Base-by-base conservation (phyloP, 2,888 invertebrate species). In the Mimas tiliae region DNA sequence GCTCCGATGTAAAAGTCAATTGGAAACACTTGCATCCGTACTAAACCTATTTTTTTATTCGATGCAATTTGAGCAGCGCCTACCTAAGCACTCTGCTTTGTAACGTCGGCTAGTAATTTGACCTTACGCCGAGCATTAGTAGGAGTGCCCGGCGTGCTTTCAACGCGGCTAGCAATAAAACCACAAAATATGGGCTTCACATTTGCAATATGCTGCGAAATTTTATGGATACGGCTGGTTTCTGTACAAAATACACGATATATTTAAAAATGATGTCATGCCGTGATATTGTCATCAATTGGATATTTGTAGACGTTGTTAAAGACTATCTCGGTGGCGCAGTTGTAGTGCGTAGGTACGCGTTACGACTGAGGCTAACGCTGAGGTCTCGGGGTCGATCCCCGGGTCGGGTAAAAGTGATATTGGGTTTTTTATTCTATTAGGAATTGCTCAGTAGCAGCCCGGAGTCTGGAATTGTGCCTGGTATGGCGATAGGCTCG, bases 91-190 rank as follows among this genome's bases (percentile, higher is more conserved):
- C 81, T 83, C 68, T 75, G 73, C 80, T 78, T 79, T 73, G 82
- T 77, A 76, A 75, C 80, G 74, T 77, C 70, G 77, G 81, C 82
- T 76, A 83, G 89, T 90, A 90, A 90, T 90, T 90, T 89, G 89
- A 90, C 86, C 90, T 87, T 81, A 84, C 80, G 85, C 83, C 83
- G 79, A 76, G 84, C 85, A 88, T 88, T 88, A 89, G 89, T 83
- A 82, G 84, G 84, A 84, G 86, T 84, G 86, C 81, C 80, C 79
- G 78, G 79, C 80, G 81, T 79, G 84, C 87, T 88, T 85, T 88
- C 89, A 87, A 85, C 84, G 82, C 80, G 79, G 81, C 78, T 80
- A 80, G 78, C 82, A 88, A 89, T 85, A 87, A 87, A 86, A 87
- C 86, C 83, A 83, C 82, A 81, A 85, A 85, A 83, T 83, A 81